A percentile compares a stretch with the other conserved stretches of the same genome.
Conservation (phyloP, 2,888 invertebrate species). For the Archips xylosteana region DNA sequence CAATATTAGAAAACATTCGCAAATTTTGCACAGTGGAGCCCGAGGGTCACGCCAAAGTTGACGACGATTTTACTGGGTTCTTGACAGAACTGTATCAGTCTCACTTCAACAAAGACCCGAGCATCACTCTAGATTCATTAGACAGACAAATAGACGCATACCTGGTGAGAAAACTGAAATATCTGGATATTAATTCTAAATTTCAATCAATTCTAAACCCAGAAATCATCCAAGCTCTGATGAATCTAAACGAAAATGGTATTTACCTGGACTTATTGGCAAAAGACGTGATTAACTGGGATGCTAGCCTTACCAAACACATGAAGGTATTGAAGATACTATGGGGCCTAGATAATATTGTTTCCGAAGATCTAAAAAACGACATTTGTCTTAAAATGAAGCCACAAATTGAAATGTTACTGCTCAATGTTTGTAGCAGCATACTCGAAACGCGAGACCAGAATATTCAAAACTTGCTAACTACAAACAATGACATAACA, state of each 20-base stretch:
- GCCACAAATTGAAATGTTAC: constrained; percentile 62
- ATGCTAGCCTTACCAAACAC: constrained; percentile 51
- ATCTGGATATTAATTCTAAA: constrained; percentile 56
- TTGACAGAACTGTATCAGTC: constrained; percentile 60
- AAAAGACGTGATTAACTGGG: constrained; percentile 64
- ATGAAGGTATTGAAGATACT: constrained; percentile 58
- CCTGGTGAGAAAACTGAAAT: constrained; percentile 62
- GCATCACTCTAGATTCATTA: constrained; percentile 42
- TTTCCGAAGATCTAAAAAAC: constrained; percentile 49
- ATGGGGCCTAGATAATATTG: constrained; percentile 55
- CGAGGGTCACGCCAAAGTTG: constrained; percentile 62
- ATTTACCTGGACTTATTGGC: constrained; percentile 50
- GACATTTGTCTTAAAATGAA: constrained; percentile 69
- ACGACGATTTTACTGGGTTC: constrained; percentile 60
- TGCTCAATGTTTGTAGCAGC: constrained; percentile 56
- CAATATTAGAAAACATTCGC: constrained; percentile 68
- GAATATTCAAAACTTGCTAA: constrained; percentile 52
- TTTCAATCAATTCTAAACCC: constrained; percentile 57
- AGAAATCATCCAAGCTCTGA: constrained; percentile 69
- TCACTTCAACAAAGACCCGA: constrained; percentile 47
- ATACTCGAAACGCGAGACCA: constrained; percentile 51
- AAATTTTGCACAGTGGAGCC: constrained; percentile 67
- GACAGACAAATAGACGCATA: constrained; percentile 67
- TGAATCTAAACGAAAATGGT: constrained; percentile 64
- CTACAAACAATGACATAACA: constrained; percentile 47